phyloP scores from a whole-genome alignment of 2,113 vertebrate species.

The Aramus guarauna region DNA sequence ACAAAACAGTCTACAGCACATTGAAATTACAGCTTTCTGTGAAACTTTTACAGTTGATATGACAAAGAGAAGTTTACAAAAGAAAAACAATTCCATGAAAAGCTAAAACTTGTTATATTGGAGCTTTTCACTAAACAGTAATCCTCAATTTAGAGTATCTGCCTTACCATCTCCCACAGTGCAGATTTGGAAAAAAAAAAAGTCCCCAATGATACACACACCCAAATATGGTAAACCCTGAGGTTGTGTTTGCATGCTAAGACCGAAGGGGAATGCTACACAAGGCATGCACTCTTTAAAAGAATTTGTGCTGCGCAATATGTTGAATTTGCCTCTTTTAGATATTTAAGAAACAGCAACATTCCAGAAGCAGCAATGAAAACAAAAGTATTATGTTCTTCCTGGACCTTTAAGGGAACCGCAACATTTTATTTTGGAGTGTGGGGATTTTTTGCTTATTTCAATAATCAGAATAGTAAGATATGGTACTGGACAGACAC shows the following conservation, averaged over 20 bases:
- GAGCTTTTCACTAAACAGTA: not conserved
- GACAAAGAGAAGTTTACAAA: not conserved
- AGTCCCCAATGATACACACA: not conserved
- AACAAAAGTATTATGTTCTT: not conserved
- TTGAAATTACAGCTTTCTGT: not conserved
- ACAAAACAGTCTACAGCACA: not conserved
- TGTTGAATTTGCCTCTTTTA: not conserved
- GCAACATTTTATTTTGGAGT: not conserved
- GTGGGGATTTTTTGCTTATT: not conserved
- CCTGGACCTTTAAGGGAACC: not conserved
- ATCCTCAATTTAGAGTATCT: not conserved
- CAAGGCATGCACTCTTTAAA: not conserved
- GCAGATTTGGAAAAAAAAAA: not conserved
- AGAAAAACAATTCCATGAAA: not conserved
- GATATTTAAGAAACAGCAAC: not conserved
- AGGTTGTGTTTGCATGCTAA: not conserved
- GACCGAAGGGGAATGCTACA: not conserved
- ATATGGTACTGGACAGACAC: not conserved
- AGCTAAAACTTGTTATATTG: not conserved
- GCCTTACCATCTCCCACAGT: not conserved
- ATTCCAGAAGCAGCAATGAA: not conserved
- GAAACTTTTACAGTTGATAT: not conserved
- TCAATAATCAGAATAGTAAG: not conserved
- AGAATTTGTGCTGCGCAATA: not conserved
- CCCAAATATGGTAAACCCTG: conserved; percentile 58